phyloP scores from a whole-genome alignment of 2,797 vertebrate genomes.

The Notoglanidium macrostoma region DNA sequence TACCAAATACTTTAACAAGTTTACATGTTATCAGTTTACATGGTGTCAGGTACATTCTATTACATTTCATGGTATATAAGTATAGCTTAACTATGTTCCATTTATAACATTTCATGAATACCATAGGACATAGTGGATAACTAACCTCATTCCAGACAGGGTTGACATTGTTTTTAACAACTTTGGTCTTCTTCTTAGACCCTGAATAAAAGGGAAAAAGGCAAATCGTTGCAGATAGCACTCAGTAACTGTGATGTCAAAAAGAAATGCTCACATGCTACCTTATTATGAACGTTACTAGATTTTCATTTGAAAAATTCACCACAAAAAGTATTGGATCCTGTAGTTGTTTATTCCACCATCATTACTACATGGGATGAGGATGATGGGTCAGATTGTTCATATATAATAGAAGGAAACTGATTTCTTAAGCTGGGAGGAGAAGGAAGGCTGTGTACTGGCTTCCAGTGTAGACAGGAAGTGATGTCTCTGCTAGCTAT shows the following conservation, averaged over 20 bases:
- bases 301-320: not conserved
- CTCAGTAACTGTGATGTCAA: not conserved
- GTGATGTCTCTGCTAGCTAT: slow-evolving; percentile 39
- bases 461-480: slow-evolving; percentile 61
- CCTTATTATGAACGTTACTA: not conserved
- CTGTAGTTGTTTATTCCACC: slow-evolving; percentile 35
- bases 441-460: slow-evolving; percentile 53
- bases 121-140: not conserved
- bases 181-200: slow-evolving; percentile 93
- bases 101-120: not conserved
- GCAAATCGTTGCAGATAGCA: not conserved
- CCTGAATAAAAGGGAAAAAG: slow-evolving; percentile 69
- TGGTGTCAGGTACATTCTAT: not conserved
- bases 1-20: not conserved
- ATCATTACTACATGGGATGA: slow-evolving; percentile 27
- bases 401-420: slow-evolving; percentile 52
- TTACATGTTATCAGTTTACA: not conserved
- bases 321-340: slow-evolving; percentile 10
- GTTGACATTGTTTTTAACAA: slow-evolving; percentile 92
- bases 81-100: not conserved
- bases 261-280: not conserved
- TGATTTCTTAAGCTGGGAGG: slow-evolving; percentile 61
- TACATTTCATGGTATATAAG: not conserved
- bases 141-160: slow-evolving; percentile 95
- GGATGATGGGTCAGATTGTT: slow-evolving; percentile 53